Evolutionary conservation across 1,140 invertebrate genomes (phyloP), one percentile per base, ranked within the genome.

Genomic region (Marisa cornuarietis): DNA sequence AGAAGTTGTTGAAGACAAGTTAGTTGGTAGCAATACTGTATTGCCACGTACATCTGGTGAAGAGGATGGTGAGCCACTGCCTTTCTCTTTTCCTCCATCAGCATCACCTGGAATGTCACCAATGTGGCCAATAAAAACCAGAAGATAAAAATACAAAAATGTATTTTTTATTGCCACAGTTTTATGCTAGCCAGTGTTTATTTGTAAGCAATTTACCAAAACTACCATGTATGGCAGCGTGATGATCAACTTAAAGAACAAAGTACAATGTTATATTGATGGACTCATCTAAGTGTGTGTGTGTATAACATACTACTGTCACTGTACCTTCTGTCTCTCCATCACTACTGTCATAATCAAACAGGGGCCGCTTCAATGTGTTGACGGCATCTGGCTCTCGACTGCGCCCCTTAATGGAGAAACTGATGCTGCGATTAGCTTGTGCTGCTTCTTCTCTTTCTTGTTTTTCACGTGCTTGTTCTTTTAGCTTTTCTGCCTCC

Each of bases 391-490:
- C 90, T 51, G 83, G 82, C 63, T 91, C 91, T 79, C 84, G 86
- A 3, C 78, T 76, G 80, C 89, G 88, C 0, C 85, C 77, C 79
- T 90, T 91, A 71, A 92, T 89, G 22, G 90, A 91, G 80, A 92
- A 92, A 81, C 90, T 91, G 13, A 92, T 87, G 54, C 86, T 82
- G 68, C 83, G 81, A 26, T 81, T 80, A 52, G 76, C 76, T 16
- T 65, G 58, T 10, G 80, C 80, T 8, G 61, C 75, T 42, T 77
- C 79, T 31, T 79, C 78, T 20, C 65, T 61, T 68, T 82, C 79
- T 51, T 76, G 20, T 24, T 76, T 71, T 69, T 78, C 63, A 20
- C 68, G 71, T 52, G 82, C 78, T 72, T 69, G 63, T 26, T 82
- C 79, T 49, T 79, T 71, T 31, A 79, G 79, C 68, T 77, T 77